Evolutionary conservation across 1,140 invertebrate species (phyloP), one percentile per base, ranked within the genome.

Genomic region (Heliconius eleuchia): DNA sequence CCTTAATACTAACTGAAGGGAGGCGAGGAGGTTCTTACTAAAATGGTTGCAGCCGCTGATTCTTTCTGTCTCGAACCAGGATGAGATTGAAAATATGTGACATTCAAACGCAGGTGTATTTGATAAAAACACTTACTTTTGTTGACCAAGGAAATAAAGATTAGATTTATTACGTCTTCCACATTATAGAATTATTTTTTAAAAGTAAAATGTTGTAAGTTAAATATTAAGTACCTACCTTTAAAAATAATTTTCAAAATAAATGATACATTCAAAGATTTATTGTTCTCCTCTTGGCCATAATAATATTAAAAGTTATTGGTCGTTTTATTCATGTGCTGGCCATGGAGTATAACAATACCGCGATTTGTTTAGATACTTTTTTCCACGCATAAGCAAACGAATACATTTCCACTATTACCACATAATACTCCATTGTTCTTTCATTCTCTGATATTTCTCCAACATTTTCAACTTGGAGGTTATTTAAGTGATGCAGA

Each of bases 371-470:
- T 93, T 94, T 93, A 92, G 90, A 89, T 92, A 89, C 88, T 93
- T 94, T 92, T 92, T 94, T 92, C 88, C 87, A 87, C 87, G 88
- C 88, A 89, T 90, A 89, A 90, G 85, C 87, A 92, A 91, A 92
- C 87, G 91, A 92, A 94, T 94, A 93, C 92, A 93, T 94, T 93
- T 93, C 89, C 90, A 93, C 89, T 93, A 94, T 94, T 94, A 94
- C 89, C 92, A 94, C 92, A 94, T 94, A 94, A 94, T 93, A 91
- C 91, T 86, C 92, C 89, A 94, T 94, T 94, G 91, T 94, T 94
- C 91, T 90, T 87, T 84, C 86, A 85, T 89, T 86, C 83, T 86
- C 85, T 92, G 91, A 89, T 92, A 91, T 92, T 92, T 90, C 88
- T 91, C 86, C 85, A 84, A 86, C 88, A 89, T 92, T 92, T 92